Evolutionary conservation across 2,888 invertebrate genomes (phyloP), one percentile per base, ranked within the genome.

Genomic region (Sphecodes monilicornis): DNA sequence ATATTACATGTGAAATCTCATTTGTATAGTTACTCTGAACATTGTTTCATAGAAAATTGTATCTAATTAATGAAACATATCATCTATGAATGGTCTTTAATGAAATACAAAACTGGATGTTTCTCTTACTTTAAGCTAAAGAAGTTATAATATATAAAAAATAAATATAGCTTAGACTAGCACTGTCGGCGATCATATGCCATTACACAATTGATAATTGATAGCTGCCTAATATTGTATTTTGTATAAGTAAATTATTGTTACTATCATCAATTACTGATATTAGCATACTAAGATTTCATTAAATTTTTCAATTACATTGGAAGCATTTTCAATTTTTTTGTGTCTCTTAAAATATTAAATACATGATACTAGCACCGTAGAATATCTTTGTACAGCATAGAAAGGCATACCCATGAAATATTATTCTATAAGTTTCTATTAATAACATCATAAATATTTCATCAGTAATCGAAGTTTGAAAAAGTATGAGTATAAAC

Each of bases 121-220:
- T 86, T 69, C 78, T 81, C 80, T 80, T 87, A 90, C 86, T 84
- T 92, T 89, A 90, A 85, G 85, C 87, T 91, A 91, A 89, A 88
- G 88, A 91, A 91, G 89, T 90, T 90, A 86, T 90, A 88, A 88
- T 90, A 90, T 92, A 91, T 92, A 91, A 93, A 92, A 93, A 94
- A 94, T 93, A 93, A 94, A 94, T 93, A 93, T 93, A 93, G 91
- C 94, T 94, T 94, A 94, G 94, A 94, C 94, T 94, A 94, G 94
- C 93, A 93, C 93, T 93, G 92, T 91, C 89, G 93, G 92, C 92
- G 91, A 91, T 86, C 86, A 77, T 54, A 79, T 89, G 90, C 92
- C 91, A 92, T 93, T 92, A 93, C 91, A 93, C 90, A 90, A 89
- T 89, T 80, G 80, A 89, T 89, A 91, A 86, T 92, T 90, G 82